Evolutionary conservation across 2,113 vertebrate genomes (phyloP), one percentile per base, ranked within the genome.

Genomic region (Penelope pileata): DNA sequence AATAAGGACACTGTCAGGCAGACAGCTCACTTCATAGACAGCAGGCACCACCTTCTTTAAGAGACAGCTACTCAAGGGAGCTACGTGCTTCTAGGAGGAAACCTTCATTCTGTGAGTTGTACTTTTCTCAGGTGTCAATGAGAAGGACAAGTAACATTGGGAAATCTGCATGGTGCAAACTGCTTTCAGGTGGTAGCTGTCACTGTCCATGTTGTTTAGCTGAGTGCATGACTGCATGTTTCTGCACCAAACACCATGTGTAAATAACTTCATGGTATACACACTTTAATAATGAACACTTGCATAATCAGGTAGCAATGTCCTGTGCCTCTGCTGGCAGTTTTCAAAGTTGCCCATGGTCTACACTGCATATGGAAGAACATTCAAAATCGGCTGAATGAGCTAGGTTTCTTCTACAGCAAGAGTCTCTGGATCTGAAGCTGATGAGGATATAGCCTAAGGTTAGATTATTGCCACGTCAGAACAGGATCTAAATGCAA

Each of bases 1-100:
- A 9, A 18, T 17, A 18, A 45, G 42, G 27, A 50, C 0, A 0
- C 9, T 0, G 0, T 40, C 36, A 51, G 29, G 32, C 16, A 75
- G 75, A 63, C n/a, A 45, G 9, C 16, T 67, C 47, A 50, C 34
- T 34, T 32, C 27, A 3, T 23, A 67, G 27, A 9, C 16, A 69
- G 23, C 59, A 62, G 51, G 8, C 27, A 54, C 19, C 26, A 12
- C 36, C 69, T 60, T 82, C 16, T 38, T 72, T 62, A 48, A 50
- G 30, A 73, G 9, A 12, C n/a, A 12, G 10, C 16, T 67, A 30
- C 14, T 43, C 30, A 54, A n/a, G 36, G 13, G 19, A 83, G 4
- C 19, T 67, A 60, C 38, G 27, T 23, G 7, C 5, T 82, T 23
- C n/a, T 48, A 13, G 3, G 12, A 59, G 26, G 36, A 67, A 60